These are phyloP conservation scores for Microctenopoma lineatum DNA, from an alignment of 2,797 vertebrate genomes.

Conservation along the genomic window DNA sequence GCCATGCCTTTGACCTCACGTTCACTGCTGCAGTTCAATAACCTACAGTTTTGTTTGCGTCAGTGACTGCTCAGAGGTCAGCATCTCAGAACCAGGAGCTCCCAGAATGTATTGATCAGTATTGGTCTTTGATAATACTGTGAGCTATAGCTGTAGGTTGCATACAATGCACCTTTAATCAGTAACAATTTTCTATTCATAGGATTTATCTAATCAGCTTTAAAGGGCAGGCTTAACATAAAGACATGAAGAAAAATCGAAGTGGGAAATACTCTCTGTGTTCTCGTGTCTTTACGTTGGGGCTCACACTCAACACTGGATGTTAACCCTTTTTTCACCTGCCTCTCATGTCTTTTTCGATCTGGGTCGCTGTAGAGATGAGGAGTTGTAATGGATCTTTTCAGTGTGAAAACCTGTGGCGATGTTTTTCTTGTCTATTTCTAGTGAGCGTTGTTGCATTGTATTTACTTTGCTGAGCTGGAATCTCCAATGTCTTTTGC, in stretches of 20 bases:
- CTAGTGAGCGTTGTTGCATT: not conserved
- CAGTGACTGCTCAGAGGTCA: slow-evolving; percentile 18
- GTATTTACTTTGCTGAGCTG: not conserved
- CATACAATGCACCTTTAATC: slow-evolving; percentile 20
- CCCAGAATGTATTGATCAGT: slow-evolving; percentile 30
- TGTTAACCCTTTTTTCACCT: not conserved
- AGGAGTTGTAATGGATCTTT: slow-evolving; percentile 7
- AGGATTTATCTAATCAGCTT: slow-evolving; percentile 9
- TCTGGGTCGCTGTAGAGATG: slow-evolving; percentile 11
- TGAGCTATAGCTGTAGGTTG: slow-evolving; percentile 10
- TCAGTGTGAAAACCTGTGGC: slow-evolving; percentile 30
- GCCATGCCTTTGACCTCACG: slow-evolving; percentile 37
- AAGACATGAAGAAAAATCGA: slow-evolving; percentile 6
- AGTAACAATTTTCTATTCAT: not conserved
- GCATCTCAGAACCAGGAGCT: not conserved
- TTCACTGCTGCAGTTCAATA: slow-evolving; percentile 35
- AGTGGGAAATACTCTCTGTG: not conserved
- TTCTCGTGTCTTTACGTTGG: too few species aligned
- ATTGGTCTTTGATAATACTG: slow-evolving; percentile 2
- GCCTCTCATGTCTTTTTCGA: slow-evolving; percentile 10
- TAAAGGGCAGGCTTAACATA: slow-evolving; percentile 17
- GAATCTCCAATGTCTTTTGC: not conserved
- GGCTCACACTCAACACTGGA: too few species aligned
- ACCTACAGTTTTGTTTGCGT: slow-evolving; percentile 19
- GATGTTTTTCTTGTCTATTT: not conserved